A percentile compares a stretch with the other conserved stretches of the same genome.
phyloP scores from a whole-genome alignment of 2,113 vertebrate genomes.

The Coracopsis vasa region DNA sequence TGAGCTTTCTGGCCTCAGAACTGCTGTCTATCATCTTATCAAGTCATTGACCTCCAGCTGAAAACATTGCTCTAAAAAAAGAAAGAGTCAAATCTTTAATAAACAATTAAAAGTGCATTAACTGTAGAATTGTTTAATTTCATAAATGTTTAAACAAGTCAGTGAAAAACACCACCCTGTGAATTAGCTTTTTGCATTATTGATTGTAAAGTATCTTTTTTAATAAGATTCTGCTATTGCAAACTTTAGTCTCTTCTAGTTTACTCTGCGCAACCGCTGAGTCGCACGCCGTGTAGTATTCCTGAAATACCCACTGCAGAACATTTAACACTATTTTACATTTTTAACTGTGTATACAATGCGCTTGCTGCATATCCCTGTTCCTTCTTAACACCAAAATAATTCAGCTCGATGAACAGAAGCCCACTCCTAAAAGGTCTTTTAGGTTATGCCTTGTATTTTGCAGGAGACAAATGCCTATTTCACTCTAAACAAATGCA shows the following conservation, averaged over 20 bases:
- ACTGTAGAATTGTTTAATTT: slow-evolving; percentile 69
- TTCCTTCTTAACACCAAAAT: slow-evolving; percentile 58
- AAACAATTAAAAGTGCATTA: slow-evolving; percentile 75
- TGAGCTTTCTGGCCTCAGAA: slow-evolving; percentile 55
- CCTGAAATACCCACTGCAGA: slow-evolving; percentile 44
- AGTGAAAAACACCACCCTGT: slow-evolving; percentile 75
- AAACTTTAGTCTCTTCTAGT: slow-evolving; percentile 56
- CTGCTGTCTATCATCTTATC: slow-evolving; percentile 61
- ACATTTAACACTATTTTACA: slow-evolving; percentile 59
- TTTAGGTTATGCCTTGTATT: slow-evolving; percentile 57
- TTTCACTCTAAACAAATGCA: slow-evolving; percentile 71
- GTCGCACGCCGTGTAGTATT: background rate
- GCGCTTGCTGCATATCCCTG: slow-evolving; percentile 56
- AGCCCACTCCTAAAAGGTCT: slow-evolving; percentile 34
- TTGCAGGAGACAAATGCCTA: slow-evolving; percentile 70
- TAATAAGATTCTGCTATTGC: slow-evolving; percentile 66
- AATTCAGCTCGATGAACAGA: slow-evolving; percentile 13
- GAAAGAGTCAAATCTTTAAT: slow-evolving; percentile 65
- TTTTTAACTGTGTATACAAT: slow-evolving; percentile 54
- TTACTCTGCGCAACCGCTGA: background rate
- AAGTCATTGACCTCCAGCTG: slow-evolving; percentile 65
- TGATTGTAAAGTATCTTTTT: slow-evolving; percentile 71
- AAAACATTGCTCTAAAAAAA: slow-evolving; percentile 68
- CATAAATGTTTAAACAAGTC: slow-evolving; percentile 71
- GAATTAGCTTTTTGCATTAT: slow-evolving; percentile 73